These are phyloP conservation scores for Epinephelus malabaricus DNA, from an alignment of 2,797 vertebrate genomes.

Conservation along the genomic window DNA sequence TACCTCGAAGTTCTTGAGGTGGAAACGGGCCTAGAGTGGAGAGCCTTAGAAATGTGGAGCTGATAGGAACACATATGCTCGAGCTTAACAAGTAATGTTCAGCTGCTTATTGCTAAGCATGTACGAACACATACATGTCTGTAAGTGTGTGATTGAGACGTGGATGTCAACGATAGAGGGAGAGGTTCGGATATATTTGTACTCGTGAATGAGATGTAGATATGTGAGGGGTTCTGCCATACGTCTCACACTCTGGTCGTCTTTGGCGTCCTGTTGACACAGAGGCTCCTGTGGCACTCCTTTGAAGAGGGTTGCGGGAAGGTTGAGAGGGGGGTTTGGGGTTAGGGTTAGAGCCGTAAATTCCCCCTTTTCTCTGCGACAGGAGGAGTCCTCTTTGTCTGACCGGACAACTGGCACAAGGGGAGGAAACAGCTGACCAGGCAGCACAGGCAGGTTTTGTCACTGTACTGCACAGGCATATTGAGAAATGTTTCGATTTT, in stretches of 20 bases:
- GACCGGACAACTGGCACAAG: constrained; percentile 79
- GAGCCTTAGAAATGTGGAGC: constrained; percentile 15
- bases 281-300: constrained; percentile 56
- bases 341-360: constrained; percentile 53
- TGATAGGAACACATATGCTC: constrained; percentile 5
- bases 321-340: constrained; percentile 5
- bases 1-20: too few relatives aligned
- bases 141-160: constrained; percentile 1
- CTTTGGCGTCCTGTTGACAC: constrained; percentile 65
- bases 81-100: constrained; percentile 24
- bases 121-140: constrained; percentile 9
- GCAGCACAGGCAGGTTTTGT: constrained; percentile 31
- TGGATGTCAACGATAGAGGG: background rate
- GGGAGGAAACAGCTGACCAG: constrained; percentile 79
- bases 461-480: background rate
- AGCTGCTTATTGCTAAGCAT: constrained; percentile 40
- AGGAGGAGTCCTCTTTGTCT: constrained; percentile 74
- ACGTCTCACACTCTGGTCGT: background rate
- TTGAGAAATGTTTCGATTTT: constrained; percentile 1
- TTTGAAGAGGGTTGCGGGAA: constrained; percentile 63
- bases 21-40: background rate
- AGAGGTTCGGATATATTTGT: constrained; percentile 30
- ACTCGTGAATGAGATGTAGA: constrained; percentile 40
- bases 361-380: constrained; percentile 43
- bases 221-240: constrained; percentile 8